A percentile compares a stretch with the other conserved stretches of the same genome.
These are phyloP conservation scores for Daubentonia madagascariensis DNA, from an alignment of 2,113 vertebrate species.

Conservation along the genomic window DNA sequence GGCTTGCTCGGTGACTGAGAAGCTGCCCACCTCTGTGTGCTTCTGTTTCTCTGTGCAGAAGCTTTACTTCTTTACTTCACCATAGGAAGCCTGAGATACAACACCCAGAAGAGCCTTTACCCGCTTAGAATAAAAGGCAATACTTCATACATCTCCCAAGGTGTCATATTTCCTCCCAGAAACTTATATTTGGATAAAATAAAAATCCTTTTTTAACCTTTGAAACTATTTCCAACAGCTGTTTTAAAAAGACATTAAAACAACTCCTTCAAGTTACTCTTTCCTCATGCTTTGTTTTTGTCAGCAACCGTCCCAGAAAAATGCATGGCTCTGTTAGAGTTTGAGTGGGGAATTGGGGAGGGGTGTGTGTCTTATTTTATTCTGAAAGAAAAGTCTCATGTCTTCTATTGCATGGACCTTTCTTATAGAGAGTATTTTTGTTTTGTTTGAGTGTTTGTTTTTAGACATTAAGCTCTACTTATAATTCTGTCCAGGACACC, in stretches of 20 bases:
- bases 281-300: background rate
- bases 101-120: too few species aligned
- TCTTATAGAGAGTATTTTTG: background rate
- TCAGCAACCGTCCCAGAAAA: background rate
- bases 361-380: background rate
- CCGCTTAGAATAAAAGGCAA: background rate
- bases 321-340: accelerated
- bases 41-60: background rate
- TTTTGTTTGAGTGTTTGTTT: background rate
- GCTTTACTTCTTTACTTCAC: too few species aligned
- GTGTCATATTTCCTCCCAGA: background rate
- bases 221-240: background rate
- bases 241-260: background rate
- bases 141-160: background rate
- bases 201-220: background rate
- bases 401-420: background rate
- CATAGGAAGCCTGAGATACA: background rate
- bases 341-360: background rate
- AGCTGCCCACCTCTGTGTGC: background rate
- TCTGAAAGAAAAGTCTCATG: background rate
- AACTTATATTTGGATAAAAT: background rate
- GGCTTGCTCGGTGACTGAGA: background rate
- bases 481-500: background rate
- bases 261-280: background rate
- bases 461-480: background rate